Base-by-base conservation (phyloP, 1,140 invertebrate genomes). In the Latrodectus geometricus region DNA sequence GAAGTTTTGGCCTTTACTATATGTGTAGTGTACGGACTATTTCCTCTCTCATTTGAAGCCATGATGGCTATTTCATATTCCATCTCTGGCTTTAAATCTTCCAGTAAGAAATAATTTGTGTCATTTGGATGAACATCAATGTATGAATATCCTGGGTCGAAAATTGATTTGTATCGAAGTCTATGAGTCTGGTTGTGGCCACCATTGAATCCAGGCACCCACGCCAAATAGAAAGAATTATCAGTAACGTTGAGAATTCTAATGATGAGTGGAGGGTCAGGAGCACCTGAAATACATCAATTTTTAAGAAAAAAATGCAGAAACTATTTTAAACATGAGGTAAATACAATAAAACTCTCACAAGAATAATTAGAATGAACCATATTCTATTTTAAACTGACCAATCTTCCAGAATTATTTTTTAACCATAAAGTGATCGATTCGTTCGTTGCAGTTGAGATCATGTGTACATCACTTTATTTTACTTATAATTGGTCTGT, bases 201-300 rank as follows among this genome's bases (percentile, higher is more conserved):
- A 0, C 98, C 98, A 91, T 99, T 95, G 91, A 99, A 99, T 7
- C 97, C 97, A 14, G 97, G 95, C 52, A 94, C 94, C 98, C 98
- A 99, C 66, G 93, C 92, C n/a, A 99, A 90, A 0, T 95, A 95
- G 5, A 98, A 95, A 50, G 95, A 94, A 90, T 97, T 95, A 90
- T 98, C 95, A 0, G 97, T 98, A 0, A 95, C 94, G 91, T 99
- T 99, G 35, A 95, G 91, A 77, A 96, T 93, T 88, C 94, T 93
- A 15, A 98, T 91, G 89, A 94, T 93, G 66, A 92, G 91, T 2
- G 96, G 96, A 14, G 95, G 92, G 92, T 99, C 97, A 11, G 98
- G 98, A 54, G 89, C 94, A 90, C 97, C 95, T 88, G 99, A 91
- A 35, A 35, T 5, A 35, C 5, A 5, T 35, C 35, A 35, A 5